These are phyloP conservation scores for Shargacucullia verbasci DNA, from an alignment of 2,888 invertebrate species.

Conservation along the genomic window DNA sequence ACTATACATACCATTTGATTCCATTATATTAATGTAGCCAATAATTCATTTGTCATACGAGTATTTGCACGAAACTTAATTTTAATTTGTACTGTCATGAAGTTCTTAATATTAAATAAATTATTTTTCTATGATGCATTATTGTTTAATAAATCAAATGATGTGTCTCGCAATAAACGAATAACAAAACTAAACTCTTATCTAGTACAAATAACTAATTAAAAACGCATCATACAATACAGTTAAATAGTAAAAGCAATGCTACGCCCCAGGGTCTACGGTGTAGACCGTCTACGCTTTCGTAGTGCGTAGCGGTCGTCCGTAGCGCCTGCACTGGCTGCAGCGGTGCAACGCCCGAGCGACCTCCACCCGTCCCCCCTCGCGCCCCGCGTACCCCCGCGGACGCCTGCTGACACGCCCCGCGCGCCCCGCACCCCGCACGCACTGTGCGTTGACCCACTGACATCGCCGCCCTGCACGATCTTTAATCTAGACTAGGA, in stretches of 20 bases:
- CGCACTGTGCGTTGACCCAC: constrained; percentile 89
- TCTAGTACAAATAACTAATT: constrained; percentile 31
- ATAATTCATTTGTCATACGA: constrained; percentile 32
- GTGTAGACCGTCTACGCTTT: constrained; percentile 67
- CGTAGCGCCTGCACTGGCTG: constrained; percentile 80
- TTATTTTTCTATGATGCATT: constrained; percentile 10
- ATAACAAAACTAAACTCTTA: constrained; percentile 33
- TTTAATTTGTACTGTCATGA: constrained; percentile 6
- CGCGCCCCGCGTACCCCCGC: constrained; percentile 54
- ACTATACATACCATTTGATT: constrained; percentile 51
- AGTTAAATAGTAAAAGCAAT: constrained; percentile 39
- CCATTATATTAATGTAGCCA: constrained; percentile 49
- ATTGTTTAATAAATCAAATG: not conserved
- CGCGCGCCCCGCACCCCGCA: constrained; percentile 69
- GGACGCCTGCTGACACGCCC: constrained; percentile 46
- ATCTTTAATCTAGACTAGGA: constrained; percentile 83
- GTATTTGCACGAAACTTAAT: constrained; percentile 9
- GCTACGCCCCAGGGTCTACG: constrained; percentile 65
- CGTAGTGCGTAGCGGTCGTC: constrained; percentile 73
- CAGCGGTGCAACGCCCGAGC: constrained; percentile 84
- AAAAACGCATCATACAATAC: constrained; percentile 34
- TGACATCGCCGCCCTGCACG: constrained; percentile 85
- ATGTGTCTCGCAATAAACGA: constrained; percentile 1
- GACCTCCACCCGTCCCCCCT: constrained; percentile 55
- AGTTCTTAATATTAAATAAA: constrained; percentile 19